Evolutionary conservation across 2,113 vertebrate genomes (phyloP).

Genomic region (Holacanthus passer): DNA sequence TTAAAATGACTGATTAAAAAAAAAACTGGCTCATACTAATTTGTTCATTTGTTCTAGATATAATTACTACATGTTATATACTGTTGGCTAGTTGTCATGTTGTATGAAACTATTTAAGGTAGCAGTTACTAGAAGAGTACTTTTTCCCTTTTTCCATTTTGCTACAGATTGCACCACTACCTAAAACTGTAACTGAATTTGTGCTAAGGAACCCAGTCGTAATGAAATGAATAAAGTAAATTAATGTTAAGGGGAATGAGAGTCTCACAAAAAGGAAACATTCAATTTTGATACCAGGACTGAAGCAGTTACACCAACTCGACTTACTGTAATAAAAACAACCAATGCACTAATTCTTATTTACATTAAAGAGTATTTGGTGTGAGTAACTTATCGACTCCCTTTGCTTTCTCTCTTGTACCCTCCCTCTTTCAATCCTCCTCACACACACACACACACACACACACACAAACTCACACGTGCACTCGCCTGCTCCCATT

Average conservation of each 20-base stretch:
- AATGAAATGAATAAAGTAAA: not conserved
- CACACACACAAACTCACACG: constrained; percentile 27
- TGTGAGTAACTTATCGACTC: not conserved
- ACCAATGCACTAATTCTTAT: too few relatives aligned
- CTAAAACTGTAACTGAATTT: not conserved
- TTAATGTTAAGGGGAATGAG: not conserved
- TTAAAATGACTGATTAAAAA: constrained; percentile 48
- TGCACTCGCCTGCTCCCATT: constrained; percentile 54
- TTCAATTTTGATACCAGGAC: not conserved
- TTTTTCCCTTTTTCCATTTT: not conserved
- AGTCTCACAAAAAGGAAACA: not conserved
- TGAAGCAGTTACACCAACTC: not conserved
- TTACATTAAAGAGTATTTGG: not conserved
- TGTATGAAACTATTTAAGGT: not conserved
- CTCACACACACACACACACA: constrained; percentile 7
- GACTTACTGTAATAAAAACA: not conserved
- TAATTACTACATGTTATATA: not conserved
- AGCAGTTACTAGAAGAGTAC: not conserved
- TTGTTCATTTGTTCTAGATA: too few relatives aligned
- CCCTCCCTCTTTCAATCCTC: not conserved
- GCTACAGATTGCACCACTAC: not conserved
- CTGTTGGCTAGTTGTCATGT: not conserved
- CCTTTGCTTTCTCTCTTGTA: constrained; percentile 7
- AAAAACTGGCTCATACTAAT: too few relatives aligned
- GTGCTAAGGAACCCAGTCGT: not conserved